These are phyloP conservation scores for Ceuthmochares aereus DNA, from an alignment of 2,113 vertebrate genomes.

Conservation along the genomic window DNA sequence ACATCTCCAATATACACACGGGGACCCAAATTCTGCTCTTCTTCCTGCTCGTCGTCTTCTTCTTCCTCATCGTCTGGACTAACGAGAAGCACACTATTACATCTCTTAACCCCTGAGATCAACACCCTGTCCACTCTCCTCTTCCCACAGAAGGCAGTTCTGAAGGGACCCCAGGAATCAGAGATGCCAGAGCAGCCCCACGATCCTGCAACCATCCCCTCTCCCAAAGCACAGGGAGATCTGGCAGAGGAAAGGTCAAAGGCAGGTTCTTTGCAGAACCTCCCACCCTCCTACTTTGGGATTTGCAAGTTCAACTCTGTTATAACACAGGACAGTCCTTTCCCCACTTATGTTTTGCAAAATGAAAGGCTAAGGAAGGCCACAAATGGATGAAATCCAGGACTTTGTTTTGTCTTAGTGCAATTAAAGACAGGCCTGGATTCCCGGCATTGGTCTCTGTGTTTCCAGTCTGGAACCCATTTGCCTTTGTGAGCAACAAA, in stretches of 20 bases:
- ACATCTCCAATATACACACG: constrained; percentile 80
- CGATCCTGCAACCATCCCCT: neutral
- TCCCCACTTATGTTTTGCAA: neutral
- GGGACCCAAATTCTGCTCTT: constrained; percentile 71
- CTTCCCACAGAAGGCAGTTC: neutral
- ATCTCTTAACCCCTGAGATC: neutral
- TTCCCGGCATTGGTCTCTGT: neutral
- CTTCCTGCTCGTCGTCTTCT: constrained; percentile 85
- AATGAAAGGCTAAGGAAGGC: neutral
- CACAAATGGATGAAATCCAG: neutral
- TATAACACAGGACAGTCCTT: neutral
- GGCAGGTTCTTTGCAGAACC: neutral
- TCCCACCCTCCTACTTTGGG: neutral
- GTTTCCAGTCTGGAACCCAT: neutral
- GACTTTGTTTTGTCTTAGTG: neutral
- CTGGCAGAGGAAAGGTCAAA: neutral
- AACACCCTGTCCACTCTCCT: neutral
- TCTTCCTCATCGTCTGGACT: constrained; percentile 90
- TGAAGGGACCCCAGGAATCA: neutral
- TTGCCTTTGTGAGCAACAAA: neutral
- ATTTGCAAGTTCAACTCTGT: neutral
- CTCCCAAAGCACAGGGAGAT: neutral
- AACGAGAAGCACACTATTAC: constrained; percentile 54
- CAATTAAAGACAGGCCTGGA: neutral
- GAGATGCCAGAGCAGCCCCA: neutral